phyloP scores from a whole-genome alignment of 2,888 invertebrate species.

The Hesperia comma region DNA sequence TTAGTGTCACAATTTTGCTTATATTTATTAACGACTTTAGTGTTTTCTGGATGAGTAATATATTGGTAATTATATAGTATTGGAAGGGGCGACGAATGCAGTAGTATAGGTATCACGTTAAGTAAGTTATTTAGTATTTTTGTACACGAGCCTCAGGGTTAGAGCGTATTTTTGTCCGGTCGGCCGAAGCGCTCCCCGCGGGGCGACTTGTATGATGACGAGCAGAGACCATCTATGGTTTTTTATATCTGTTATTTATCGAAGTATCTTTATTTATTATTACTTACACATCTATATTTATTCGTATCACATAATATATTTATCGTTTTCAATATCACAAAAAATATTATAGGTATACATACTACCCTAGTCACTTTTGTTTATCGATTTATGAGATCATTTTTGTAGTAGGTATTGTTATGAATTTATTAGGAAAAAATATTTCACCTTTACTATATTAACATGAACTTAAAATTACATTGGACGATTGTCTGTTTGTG shows the following conservation, averaged over 20 bases:
- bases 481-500: no score
- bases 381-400: conserved; percentile 5
- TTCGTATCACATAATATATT: no score
- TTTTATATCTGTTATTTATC: background rate
- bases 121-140: conserved; percentile 62
- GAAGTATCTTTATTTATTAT: conserved; percentile 6
- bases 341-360: conserved; percentile 4
- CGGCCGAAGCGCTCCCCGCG: conserved; percentile 43
- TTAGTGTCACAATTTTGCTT: conserved; percentile 37
- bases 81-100: conserved; percentile 59
- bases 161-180: conserved; percentile 40
- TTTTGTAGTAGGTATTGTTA: background rate
- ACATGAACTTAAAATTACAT: no score
- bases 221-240: conserved; percentile 45
- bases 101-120: conserved; percentile 57
- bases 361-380: background rate
- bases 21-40: conserved; percentile 33
- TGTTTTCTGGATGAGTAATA: conserved; percentile 34
- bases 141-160: conserved; percentile 55
- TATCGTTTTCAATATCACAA: no score
- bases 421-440: background rate
- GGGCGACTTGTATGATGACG: conserved; percentile 40
- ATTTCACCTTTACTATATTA: background rate
- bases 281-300: no score
- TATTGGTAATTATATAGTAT: conserved; percentile 35